A percentile compares a stretch with the other conserved stretches of the same genome.
Evolutionary conservation across 2,113 vertebrate genomes (phyloP).

Genomic region (Fregetta grallaria): DNA sequence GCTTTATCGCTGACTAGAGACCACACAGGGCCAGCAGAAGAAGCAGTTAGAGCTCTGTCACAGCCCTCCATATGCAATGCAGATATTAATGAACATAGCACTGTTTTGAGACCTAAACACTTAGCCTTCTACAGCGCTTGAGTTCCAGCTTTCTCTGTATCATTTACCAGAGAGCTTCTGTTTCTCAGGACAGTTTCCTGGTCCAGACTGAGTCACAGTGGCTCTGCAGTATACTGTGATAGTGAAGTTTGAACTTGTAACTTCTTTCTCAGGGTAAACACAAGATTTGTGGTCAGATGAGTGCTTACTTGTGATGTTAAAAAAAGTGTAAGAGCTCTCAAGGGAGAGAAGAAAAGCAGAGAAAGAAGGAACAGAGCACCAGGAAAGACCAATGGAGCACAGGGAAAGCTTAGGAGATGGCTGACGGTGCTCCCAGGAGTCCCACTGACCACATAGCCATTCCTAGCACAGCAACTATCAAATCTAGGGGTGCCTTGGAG

Average conservation of each 20-base stretch:
- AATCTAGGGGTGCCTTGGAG: not conserved
- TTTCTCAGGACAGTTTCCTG: not conserved
- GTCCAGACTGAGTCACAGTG: not conserved
- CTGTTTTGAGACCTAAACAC: not conserved
- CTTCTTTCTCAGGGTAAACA: not conserved
- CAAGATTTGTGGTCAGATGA: not conserved
- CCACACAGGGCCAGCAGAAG: not conserved
- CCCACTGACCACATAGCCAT: not conserved
- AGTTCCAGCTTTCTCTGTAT: not conserved
- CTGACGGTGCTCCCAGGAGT: not conserved
- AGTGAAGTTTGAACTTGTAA: not conserved
- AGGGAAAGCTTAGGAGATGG: not conserved
- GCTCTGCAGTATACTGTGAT: not conserved
- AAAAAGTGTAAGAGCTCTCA: not conserved
- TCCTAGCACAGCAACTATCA: not conserved
- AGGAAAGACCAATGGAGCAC: not conserved
- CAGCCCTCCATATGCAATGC: not conserved
- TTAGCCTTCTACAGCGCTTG: not conserved
- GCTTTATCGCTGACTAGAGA: not conserved
- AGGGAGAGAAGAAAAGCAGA: not conserved
- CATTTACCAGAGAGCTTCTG: not conserved
- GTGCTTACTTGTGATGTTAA: not conserved
- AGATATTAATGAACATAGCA: not conserved
- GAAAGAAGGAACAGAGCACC: not conserved
- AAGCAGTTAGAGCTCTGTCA: not conserved